These are phyloP conservation scores for Solenopsis fugax DNA, from an alignment of 1,140 invertebrate species.

Conservation along the genomic window DNA sequence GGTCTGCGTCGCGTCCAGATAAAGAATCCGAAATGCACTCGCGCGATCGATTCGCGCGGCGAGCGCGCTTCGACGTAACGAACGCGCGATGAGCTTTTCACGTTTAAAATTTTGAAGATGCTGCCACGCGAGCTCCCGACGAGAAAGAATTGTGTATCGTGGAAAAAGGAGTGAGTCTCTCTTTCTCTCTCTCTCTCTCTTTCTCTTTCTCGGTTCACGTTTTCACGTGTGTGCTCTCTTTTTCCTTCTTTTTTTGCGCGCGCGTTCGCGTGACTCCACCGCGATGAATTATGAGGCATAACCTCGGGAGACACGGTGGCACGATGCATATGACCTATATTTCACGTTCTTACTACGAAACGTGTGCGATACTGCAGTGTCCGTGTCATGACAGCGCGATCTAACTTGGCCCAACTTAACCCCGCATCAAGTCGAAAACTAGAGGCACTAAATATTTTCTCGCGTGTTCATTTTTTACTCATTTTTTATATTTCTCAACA, in stretches of 20 bases:
- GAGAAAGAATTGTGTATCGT: not conserved
- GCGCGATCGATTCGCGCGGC: not conserved
- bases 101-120: not conserved
- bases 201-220: slow-evolving; percentile 17
- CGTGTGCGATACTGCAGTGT: slow-evolving; percentile 37
- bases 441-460: slow-evolving; percentile 13
- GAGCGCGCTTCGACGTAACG: not conserved
- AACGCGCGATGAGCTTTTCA: slow-evolving; percentile 4
- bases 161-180: not conserved
- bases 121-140: not conserved
- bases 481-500: not conserved
- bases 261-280: slow-evolving; percentile 22
- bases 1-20: not conserved
- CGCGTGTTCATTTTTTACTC: not conserved
- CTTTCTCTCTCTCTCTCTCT: not conserved
- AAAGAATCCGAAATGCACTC: not conserved
- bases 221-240: slow-evolving; percentile 65
- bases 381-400: slow-evolving; percentile 48
- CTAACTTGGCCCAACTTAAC: slow-evolving; percentile 43
- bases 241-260: not conserved
- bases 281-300: slow-evolving; percentile 74
- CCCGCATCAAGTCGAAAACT: slow-evolving; percentile 19
- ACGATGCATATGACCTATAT: slow-evolving; percentile 73
- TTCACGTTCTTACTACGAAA: slow-evolving; percentile 71
- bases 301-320: slow-evolving; percentile 69